phyloP scores from a whole-genome alignment of 2,888 invertebrate species.

The Ditula angustiorana region DNA sequence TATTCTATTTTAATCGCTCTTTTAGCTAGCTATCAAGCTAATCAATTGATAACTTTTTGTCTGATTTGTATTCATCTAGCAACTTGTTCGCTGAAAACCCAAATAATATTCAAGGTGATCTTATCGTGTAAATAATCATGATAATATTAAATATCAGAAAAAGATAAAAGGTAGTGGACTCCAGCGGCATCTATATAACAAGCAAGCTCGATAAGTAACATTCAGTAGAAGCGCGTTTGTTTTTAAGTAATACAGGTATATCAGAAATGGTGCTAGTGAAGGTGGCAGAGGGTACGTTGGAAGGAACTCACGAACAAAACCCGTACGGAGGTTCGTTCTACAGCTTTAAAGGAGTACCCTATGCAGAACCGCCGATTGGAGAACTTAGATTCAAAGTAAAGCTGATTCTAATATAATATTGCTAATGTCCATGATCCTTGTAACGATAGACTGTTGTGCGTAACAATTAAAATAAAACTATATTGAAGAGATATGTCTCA shows the following conservation, averaged over 20 bases:
- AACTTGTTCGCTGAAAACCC: too few species aligned
- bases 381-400: constrained; percentile 53
- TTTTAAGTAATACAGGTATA: background rate
- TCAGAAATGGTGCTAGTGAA: constrained; percentile 49
- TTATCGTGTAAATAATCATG: too few species aligned
- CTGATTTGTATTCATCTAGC: too few species aligned
- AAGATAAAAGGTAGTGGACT: background rate
- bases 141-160: background rate
- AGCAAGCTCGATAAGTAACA: background rate
- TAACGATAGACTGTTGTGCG: too few species aligned
- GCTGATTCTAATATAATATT: too few species aligned
- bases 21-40: too few species aligned
- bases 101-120: too few species aligned
- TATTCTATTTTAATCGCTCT: too few species aligned
- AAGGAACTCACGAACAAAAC: constrained; percentile 47
- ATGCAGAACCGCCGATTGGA: constrained; percentile 51
- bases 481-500: too few species aligned
- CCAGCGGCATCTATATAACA: background rate
- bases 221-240: background rate
- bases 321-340: constrained; percentile 46
- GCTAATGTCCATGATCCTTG: too few species aligned
- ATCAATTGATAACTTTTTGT: too few species aligned
- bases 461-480: too few species aligned
- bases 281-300: constrained; percentile 47
- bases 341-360: constrained; percentile 56